Conservation (phyloP, 2,797 vertebrate genomes). For the Squalus acanthias region DNA sequence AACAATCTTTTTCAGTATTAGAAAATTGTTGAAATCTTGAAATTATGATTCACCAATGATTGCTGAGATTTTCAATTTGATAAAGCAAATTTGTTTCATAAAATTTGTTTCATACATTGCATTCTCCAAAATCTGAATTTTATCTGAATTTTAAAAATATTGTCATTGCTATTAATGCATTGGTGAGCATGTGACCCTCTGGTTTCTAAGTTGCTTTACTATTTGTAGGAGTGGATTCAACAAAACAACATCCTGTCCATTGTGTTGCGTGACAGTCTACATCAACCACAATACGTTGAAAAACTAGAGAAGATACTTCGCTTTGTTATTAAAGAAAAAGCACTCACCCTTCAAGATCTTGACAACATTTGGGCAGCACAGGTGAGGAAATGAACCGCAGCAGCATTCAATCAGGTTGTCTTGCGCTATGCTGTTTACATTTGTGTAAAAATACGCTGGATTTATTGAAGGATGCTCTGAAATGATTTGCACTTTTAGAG, state of each 20-base stretch:
- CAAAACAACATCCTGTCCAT: constrained; percentile 98
- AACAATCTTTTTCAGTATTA: neutral
- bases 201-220: constrained; percentile 40
- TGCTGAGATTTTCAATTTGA: neutral
- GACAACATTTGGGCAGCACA: constrained; percentile 99
- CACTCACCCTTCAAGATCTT: constrained; percentile 94
- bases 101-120: neutral
- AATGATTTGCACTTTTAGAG: neutral
- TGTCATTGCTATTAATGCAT: constrained; percentile 36
- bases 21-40: neutral
- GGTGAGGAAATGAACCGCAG: constrained; percentile 58
- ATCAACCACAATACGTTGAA: constrained; percentile 97
- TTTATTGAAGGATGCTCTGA: neutral
- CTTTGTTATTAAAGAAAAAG: constrained; percentile 98
- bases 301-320: constrained; percentile 98
- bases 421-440: neutral
- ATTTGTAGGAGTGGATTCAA: constrained; percentile 92
- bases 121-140: neutral
- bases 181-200: constrained; percentile 36
- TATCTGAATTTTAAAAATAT: constrained; percentile 33
- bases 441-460: neutral
- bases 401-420: neutral
- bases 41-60: neutral
- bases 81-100: neutral
- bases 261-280: constrained; percentile 93